Conservation (phyloP, 2,797 vertebrate species). For the Lophotriccus pileatus region DNA sequence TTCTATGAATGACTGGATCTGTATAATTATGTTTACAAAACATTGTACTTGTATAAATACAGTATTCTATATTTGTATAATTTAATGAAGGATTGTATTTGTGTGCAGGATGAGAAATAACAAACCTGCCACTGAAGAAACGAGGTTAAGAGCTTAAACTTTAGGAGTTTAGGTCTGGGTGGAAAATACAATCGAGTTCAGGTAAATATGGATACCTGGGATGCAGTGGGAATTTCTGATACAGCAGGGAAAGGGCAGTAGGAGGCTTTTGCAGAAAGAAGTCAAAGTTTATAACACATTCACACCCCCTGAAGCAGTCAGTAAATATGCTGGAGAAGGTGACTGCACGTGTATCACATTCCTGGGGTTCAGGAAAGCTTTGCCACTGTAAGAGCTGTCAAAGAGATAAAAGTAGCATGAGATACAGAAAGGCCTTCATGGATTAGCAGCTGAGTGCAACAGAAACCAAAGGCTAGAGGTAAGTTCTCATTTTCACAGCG, state of each 20-base stretch:
- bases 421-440: not conserved
- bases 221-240: not conserved
- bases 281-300: fast-evolving
- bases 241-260: not conserved
- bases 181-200: not conserved
- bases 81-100: not conserved
- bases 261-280: not conserved
- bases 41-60: not conserved
- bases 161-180: not conserved
- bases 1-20: not conserved
- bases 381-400: not conserved
- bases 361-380: not conserved
- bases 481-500: not conserved
- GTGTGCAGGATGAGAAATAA: not conserved
- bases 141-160: not conserved
- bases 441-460: not conserved
- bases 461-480: not conserved
- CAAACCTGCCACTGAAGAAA: not conserved
- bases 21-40: not conserved
- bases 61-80: not conserved
- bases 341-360: not conserved
- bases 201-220: not conserved
- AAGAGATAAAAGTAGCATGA: not conserved
- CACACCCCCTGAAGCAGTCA: not conserved
- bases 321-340: not conserved